These are phyloP conservation scores for Phaethon lepturus DNA, from an alignment of 2,113 vertebrate species.

Conservation along the genomic window DNA sequence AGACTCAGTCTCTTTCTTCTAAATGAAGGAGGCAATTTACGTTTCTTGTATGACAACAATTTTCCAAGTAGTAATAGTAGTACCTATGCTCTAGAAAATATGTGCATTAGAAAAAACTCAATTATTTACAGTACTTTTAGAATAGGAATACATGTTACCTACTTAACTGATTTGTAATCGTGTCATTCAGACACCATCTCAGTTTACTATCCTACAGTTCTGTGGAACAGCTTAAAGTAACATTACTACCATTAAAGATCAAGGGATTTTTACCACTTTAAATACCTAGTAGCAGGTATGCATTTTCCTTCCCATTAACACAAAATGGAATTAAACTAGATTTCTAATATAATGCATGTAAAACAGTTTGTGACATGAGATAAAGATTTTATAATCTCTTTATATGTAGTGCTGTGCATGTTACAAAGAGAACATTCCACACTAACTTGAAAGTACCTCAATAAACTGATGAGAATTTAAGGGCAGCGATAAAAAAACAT, in stretches of 20 bases:
- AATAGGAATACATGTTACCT: neutral
- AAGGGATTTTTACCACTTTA: neutral
- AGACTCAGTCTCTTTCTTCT: neutral
- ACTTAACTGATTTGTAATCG: neutral
- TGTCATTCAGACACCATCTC: neutral
- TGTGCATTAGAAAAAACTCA: neutral
- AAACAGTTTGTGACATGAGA: neutral
- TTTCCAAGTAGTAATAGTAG: neutral
- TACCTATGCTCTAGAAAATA: neutral
- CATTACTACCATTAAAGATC: neutral
- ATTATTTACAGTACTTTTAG: neutral
- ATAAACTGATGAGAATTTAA: neutral
- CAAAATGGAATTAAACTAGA: neutral
- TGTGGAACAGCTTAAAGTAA: neutral
- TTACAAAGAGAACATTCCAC: neutral
- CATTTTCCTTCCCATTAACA: neutral
- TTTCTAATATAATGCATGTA: neutral
- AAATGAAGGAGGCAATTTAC: neutral
- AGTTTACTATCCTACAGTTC: neutral
- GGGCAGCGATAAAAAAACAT: rapidly evolving
- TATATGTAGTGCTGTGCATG: neutral
- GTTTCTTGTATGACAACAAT: neutral
- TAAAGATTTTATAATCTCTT: neutral
- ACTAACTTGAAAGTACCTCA: neutral
- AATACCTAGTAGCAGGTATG: neutral